A percentile compares a stretch with the other conserved stretches of the same genome.
phyloP scores from a whole-genome alignment of 1,140 invertebrate genomes.

The Glomeris maerens region DNA sequence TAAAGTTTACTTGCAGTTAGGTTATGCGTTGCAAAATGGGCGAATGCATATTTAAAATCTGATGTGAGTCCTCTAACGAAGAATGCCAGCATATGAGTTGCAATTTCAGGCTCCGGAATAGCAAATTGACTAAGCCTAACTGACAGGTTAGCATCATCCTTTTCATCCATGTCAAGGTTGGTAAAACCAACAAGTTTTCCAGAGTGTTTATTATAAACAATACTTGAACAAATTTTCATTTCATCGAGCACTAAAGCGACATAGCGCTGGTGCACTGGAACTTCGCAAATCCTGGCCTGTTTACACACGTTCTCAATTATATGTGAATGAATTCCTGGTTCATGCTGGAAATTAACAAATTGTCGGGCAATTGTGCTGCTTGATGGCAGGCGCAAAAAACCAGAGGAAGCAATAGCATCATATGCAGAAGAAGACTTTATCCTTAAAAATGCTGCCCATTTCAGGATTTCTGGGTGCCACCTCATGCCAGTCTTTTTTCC shows the following conservation, averaged over 20 bases:
- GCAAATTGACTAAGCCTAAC: background rate
- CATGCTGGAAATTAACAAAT: background rate
- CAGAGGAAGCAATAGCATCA: background rate
- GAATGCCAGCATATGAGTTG: constrained; percentile 1
- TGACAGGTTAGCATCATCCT: background rate
- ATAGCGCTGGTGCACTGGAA: background rate
- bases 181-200: background rate
- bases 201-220: background rate
- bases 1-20: background rate
- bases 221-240: background rate
- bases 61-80: background rate
- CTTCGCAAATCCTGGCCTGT: background rate
- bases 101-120: background rate
- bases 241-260: constrained; percentile 1
- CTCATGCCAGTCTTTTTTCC: background rate
- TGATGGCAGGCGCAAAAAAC: constrained; percentile 1
- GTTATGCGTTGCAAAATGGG: constrained; percentile 1
- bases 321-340: background rate
- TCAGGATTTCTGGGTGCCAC: background rate
- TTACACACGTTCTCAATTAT: background rate
- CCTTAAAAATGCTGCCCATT: background rate
- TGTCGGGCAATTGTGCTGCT: background rate
- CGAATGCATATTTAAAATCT: background rate
- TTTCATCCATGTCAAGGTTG: background rate
- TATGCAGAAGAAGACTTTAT: background rate